Evolutionary conservation across 1,140 invertebrate species (phyloP).

Genomic region (Trichoplusia ni): DNA sequence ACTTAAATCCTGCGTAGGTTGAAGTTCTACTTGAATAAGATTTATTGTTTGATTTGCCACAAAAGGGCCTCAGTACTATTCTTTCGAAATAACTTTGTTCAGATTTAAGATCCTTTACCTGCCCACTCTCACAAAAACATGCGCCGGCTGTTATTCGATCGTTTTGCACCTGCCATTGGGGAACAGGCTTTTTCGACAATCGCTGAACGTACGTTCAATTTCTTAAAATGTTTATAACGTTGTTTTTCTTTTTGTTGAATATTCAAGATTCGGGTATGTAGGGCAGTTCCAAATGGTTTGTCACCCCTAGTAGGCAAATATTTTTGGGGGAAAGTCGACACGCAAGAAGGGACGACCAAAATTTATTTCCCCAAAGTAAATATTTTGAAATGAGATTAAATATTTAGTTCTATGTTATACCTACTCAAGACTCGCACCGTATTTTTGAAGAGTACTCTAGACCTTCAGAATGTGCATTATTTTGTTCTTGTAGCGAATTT

Average conservation of each 20-base stretch:
- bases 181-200: conserved; percentile 37
- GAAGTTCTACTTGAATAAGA: not conserved
- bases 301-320: conserved; percentile 25
- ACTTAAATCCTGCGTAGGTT: too few relatives aligned
- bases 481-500: conserved; percentile 8
- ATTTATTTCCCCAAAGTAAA: conserved; percentile 20
- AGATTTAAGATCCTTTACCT: conserved; percentile 49
- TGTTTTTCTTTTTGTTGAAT: not conserved
- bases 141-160: conserved; percentile 51
- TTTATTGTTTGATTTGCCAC: not conserved
- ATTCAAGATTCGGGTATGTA: not conserved
- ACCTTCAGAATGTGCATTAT: conserved; percentile 7
- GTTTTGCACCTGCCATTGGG: conserved; percentile 62
- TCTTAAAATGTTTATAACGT: not conserved
- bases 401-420: too few relatives aligned
- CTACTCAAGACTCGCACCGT: not conserved
- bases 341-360: conserved; percentile 29
- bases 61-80: not conserved
- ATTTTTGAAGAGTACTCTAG: not conserved
- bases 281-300: conserved; percentile 27
- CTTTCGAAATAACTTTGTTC: not conserved
- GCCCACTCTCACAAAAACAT: conserved; percentile 50
- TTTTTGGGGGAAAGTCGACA: conserved; percentile 42
- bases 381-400: not conserved
- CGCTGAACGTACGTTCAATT: conserved; percentile 5